Conservation (phyloP, 1,140 invertebrate genomes). For the Aphidius ervi region DNA sequence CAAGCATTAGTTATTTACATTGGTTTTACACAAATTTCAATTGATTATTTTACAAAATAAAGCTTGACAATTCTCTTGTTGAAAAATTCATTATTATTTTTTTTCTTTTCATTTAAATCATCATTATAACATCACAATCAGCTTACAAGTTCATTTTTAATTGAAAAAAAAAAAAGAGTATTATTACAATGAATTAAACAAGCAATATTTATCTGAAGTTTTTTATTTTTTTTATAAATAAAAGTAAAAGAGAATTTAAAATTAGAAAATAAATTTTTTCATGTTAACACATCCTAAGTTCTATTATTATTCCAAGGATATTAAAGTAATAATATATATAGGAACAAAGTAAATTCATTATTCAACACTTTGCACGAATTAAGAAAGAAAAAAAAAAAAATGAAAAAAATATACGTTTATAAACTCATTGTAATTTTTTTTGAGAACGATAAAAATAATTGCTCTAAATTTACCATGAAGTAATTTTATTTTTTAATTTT, state of each 20-base stretch:
- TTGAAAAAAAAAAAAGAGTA: too few relatives aligned
- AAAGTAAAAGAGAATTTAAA: too few relatives aligned
- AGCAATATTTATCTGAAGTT: too few relatives aligned
- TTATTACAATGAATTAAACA: too few relatives aligned
- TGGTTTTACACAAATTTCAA: background rate
- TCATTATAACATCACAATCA: too few relatives aligned
- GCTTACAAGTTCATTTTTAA: too few relatives aligned
- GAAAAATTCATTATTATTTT: background rate
- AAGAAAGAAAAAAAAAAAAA: background rate
- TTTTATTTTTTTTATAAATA: too few relatives aligned
- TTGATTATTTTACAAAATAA: background rate
- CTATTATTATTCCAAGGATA: too few relatives aligned
- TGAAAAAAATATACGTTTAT: constrained; percentile 10
- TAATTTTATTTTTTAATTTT: constrained; percentile 8
- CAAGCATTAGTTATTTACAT: constrained; percentile 2
- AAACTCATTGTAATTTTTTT: constrained; percentile 14
- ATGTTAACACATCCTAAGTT: too few relatives aligned
- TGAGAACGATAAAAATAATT: constrained; percentile 18
- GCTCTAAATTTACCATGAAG: constrained; percentile 26
- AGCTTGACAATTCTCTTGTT: background rate
- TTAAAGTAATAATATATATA: too few relatives aligned
- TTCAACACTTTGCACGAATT: constrained; percentile 4
- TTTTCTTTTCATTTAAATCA: background rate
- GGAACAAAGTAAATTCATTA: constrained; percentile 12
- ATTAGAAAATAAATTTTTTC: too few relatives aligned